Percentiles rank a stretch among this genome's conserved stretches.
These are phyloP conservation scores for Clostera curtula DNA, from an alignment of 2,888 invertebrate species.

Conservation along the genomic window DNA sequence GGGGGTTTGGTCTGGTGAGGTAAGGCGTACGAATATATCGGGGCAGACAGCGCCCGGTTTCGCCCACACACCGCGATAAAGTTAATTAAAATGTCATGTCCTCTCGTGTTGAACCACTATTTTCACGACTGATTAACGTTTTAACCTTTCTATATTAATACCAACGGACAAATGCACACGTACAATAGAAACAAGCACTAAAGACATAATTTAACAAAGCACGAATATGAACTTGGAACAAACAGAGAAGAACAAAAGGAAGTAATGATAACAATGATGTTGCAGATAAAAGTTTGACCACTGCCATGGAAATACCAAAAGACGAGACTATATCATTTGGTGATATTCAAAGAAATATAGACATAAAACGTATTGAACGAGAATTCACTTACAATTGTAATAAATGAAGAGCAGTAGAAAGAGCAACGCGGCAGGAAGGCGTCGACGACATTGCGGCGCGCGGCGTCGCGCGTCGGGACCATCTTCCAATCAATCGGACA, in stretches of 20 bases:
- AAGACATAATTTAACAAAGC: too few species aligned
- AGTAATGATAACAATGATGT: too few species aligned
- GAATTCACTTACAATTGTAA: constrained; percentile 10
- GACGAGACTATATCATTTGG: too few species aligned
- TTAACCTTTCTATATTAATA: too few species aligned
- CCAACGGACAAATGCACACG: too few species aligned
- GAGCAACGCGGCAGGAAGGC: constrained; percentile 43
- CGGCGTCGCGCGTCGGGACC: constrained; percentile 42
- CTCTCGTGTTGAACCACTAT: constrained; percentile 19
- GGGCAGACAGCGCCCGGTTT: constrained; percentile 18
- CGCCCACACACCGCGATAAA: constrained; percentile 38
- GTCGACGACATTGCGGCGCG: constrained; percentile 37
- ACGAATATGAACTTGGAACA: too few species aligned
- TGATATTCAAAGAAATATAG: too few species aligned
- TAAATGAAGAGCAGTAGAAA: constrained; percentile 26
- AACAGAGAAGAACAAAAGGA: too few species aligned
- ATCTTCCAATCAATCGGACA: constrained; percentile 61
- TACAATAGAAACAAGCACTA: too few species aligned
- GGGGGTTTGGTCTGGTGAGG: constrained; percentile 9
- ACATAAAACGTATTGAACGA: constrained; percentile 9
- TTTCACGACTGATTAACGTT: constrained; percentile 41
- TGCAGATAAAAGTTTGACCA: too few species aligned
- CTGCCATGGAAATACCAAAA: too few species aligned
- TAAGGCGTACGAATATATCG: constrained; percentile 16
- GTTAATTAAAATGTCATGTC: constrained; percentile 41